Evolutionary conservation across 2,888 invertebrate species (phyloP).

Genomic region (Zygogramma bicolorata): DNA sequence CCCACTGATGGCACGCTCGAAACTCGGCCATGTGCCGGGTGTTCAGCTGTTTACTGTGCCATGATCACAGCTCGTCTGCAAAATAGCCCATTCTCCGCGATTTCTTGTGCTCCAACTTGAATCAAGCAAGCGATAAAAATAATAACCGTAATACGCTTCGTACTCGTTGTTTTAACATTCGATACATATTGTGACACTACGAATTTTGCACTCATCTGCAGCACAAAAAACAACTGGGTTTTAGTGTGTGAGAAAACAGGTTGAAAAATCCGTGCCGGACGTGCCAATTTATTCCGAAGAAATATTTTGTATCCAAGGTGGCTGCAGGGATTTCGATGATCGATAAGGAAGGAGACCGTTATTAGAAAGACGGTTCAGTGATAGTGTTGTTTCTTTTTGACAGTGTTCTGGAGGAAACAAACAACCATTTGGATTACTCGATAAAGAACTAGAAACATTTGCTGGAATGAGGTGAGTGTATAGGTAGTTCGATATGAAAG

Average conservation of each 20-base stretch:
- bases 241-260: neutral
- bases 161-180: constrained; percentile 3
- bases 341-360: neutral
- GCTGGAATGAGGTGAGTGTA: neutral
- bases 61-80: constrained; percentile 1
- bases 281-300: neutral
- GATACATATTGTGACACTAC: neutral
- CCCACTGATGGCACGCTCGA: neutral
- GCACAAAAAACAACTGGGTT: neutral
- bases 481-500: no score
- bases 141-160: constrained; percentile 19
- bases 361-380: neutral
- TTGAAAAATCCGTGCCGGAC: neutral
- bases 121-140: constrained; percentile 24
- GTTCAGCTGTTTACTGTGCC: neutral
- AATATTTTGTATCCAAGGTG: neutral
- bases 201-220: neutral
- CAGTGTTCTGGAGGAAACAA: neutral
- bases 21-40: neutral
- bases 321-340: neutral
- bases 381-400: neutral
- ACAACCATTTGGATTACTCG: no score
- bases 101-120: constrained; percentile 18
- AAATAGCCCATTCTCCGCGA: constrained; percentile 6
- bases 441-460: no score